Base-by-base conservation (phyloP, 2,113 vertebrate species). In the Myrmecobius fasciatus region DNA sequence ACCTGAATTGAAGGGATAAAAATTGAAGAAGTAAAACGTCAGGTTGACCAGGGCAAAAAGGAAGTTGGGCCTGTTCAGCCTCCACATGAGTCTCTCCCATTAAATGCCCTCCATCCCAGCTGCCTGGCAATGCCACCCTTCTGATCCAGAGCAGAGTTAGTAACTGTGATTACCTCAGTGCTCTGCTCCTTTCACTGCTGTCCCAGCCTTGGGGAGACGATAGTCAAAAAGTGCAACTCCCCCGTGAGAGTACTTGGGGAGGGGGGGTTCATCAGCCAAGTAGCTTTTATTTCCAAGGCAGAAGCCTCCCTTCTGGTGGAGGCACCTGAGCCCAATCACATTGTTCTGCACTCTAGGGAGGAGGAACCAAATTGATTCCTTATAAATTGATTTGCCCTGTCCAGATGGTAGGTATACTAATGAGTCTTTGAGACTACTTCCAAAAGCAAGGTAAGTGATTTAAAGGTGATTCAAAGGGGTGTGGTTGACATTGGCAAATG, bases 381-480 rank as follows among this genome's bases (percentile, higher is more conserved):
- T 96, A 9, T 90, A 90, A 93, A 95, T 92, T 95, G 49, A 90
- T 96, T 92, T 94, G 67, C 52, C 47, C 49, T 94, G 43, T 95
- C 91, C 89, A 96, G 89, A 91, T 94, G 90, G 90, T 90, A 0
- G 89, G 67, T 22, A 83, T 83, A 83, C n/a, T 83, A 83, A 83
- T 83, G 97, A 94, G 26, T 60, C 1, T 0, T 91, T 96, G 93
- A 97, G n/a, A 93, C 20, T 93, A 96, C 47, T 96, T 97, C 47
- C 56, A 96, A 96, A 52, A 94, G 75, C 89, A 93, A 93, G n/a
- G 92, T 94, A 97, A 93, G 0, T 0, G 93, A 96, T 95, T 96
- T 75, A 94, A 96, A 96, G 90, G 88, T 95, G 67, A 97, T 97
- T 95, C 75, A 94, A 89, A 93, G 3, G 89, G 67, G 88, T 90